Evolutionary conservation across 92 coral and sea anemone genomes (phyloP), one percentile per base, ranked within the genome.

Genomic region (Parazoanthus swiftii): DNA sequence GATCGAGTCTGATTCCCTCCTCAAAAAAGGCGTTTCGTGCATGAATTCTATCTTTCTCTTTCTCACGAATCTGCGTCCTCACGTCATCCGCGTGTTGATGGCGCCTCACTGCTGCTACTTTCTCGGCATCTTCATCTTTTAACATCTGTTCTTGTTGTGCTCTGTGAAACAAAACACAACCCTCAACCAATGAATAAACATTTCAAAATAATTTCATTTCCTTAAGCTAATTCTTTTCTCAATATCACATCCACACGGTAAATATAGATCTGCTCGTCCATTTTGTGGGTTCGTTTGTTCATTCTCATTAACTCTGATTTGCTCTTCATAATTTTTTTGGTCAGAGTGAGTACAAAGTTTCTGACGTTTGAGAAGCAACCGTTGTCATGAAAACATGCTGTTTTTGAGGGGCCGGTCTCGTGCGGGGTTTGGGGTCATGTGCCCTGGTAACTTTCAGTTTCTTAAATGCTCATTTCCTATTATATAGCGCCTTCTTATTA

Each of bases 71-170:
- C 91, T 97, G 99, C 54, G 81, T 94, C 37, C 99, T 93, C 36
- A 97, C 98, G 51, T 97, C 98, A 20, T 95, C 97, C 1, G 98
- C 98, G 88, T 95, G 95, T 44, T 95, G 99, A 76, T 97, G 99
- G 35, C 99, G 94, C 9, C 95, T 93, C 63, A 92, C 88, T 6
- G 92, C 94, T 51, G 93, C 91, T 5, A 95, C 89, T 38, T 83
- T 85, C 39, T 95, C 96, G 68, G 94, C 85, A 26, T 93, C 94
- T 79, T 97, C 99, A 86, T 97, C 99, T 89, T 95, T 95, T 0
- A 82, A 6, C 92, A 89, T 93, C 83, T 94, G 98, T 71, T 97
- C 95, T 89, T 97, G 86, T 86, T 97, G 99, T 23, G 96, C 99
- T 21, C 99, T 95, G 79, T 16, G 89, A 76, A 82, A 29, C 50